Evolutionary conservation across 2,888 invertebrate species (phyloP).

Genomic region (Lepidochrysops patricia): DNA sequence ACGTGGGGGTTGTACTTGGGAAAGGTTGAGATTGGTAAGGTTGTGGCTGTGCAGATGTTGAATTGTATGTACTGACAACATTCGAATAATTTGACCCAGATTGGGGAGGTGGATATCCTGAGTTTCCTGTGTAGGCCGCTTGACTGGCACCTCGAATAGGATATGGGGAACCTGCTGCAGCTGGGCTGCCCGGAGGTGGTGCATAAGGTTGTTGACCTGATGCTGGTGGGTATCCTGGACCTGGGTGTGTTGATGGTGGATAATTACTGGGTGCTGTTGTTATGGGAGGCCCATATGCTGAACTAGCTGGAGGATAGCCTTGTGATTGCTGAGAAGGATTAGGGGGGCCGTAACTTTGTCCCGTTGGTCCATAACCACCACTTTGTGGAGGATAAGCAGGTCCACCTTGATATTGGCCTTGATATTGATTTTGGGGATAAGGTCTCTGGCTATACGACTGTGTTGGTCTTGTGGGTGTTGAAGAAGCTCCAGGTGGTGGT

Average conservation of each 20-base stretch:
- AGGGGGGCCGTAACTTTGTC: conserved; percentile 78
- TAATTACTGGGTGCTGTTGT: conserved; percentile 74
- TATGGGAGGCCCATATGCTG: conserved; percentile 76
- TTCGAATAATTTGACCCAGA: conserved; percentile 60
- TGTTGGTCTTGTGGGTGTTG: conserved; percentile 76
- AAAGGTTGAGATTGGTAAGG: conserved; percentile 69
- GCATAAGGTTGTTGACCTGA: conserved; percentile 66
- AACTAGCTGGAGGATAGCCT: conserved; percentile 78
- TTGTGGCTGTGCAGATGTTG: conserved; percentile 63
- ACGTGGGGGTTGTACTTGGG: conserved; percentile 65
- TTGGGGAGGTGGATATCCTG: conserved; percentile 63
- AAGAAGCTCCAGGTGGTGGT: conserved; percentile 64
- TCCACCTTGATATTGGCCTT: conserved; percentile 73
- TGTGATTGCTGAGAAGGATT: conserved; percentile 77
- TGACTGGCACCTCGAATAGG: conserved; percentile 59
- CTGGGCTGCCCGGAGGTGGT: conserved; percentile 63
- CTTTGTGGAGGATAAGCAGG: conserved; percentile 79
- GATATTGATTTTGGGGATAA: conserved; percentile 80
- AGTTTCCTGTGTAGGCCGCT: conserved; percentile 61
- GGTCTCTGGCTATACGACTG: conserved; percentile 81
- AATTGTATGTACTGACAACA: conserved; percentile 64
- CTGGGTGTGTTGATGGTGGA: conserved; percentile 69
- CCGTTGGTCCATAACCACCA: conserved; percentile 79
- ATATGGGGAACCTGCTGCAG: conserved; percentile 57
- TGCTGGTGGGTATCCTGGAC: conserved; percentile 60